Percentiles rank a stretch among this genome's conserved stretches.
These are phyloP conservation scores for Centrocercus urophasianus DNA, from an alignment of 2,113 vertebrate species.

Conservation along the genomic window DNA sequence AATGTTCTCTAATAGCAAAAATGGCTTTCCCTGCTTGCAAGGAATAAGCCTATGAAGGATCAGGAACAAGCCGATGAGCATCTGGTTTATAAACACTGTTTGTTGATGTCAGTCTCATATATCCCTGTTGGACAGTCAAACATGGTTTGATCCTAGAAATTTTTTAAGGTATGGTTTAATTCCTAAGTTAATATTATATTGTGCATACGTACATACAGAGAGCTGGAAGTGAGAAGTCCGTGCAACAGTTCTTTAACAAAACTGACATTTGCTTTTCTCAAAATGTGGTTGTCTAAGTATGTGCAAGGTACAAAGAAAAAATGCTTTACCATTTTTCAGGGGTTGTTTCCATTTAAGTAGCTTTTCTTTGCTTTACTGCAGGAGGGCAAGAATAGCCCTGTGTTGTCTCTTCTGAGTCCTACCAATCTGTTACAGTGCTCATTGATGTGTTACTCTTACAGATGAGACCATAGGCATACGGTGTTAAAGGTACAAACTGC, in stretches of 20 bases:
- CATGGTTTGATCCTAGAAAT: background rate
- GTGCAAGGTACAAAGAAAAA: background rate
- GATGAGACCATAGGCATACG: background rate
- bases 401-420: background rate
- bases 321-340: background rate
- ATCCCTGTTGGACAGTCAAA: background rate
- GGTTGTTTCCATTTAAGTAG: background rate
- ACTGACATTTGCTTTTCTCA: background rate
- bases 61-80: background rate
- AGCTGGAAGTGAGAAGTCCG: background rate
- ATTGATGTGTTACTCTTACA: background rate
- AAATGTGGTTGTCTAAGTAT: background rate
- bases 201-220: background rate
- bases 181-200: background rate
- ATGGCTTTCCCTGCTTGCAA: background rate
- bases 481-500: background rate
- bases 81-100: background rate
- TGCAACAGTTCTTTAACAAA: background rate
- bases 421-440: background rate
- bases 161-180: background rate
- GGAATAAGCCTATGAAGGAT: background rate
- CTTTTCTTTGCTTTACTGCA: background rate
- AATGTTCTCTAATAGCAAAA: conserved; percentile 6
- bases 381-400: background rate
- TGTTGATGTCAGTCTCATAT: background rate